A percentile compares a stretch with the other conserved stretches of the same genome.
phyloP scores from a whole-genome alignment of 2,113 vertebrate species.

The Bubo bubo region DNA sequence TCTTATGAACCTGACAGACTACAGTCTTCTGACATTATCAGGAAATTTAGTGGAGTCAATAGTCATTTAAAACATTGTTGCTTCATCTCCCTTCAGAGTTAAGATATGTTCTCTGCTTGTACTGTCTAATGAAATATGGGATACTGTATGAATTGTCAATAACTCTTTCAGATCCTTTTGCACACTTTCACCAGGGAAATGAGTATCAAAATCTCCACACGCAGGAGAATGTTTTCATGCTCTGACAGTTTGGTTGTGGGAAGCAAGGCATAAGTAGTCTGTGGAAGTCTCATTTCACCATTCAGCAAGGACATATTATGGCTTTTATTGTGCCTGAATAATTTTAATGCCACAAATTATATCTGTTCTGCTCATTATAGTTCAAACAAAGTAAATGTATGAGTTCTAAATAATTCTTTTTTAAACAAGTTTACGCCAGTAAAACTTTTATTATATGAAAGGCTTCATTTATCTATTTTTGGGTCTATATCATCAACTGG shows the following conservation, averaged over 20 bases:
- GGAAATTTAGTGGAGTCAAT: constrained; percentile 64
- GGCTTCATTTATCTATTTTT: neutral
- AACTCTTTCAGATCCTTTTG: constrained; percentile 61
- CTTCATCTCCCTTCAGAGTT: constrained; percentile 61
- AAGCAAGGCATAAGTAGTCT: constrained; percentile 39
- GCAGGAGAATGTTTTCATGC: constrained; percentile 68
- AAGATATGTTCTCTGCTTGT: constrained; percentile 55
- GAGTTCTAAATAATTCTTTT: neutral
- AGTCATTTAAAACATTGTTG: constrained; percentile 74
- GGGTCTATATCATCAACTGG: neutral
- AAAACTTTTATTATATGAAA: neutral
- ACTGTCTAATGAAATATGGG: constrained; percentile 60
- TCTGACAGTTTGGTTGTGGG: constrained; percentile 69
- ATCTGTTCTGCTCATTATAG: constrained; percentile 52
- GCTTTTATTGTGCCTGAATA: constrained; percentile 55
- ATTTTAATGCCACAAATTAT: constrained; percentile 46
- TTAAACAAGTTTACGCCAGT: neutral
- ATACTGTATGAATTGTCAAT: constrained; percentile 72
- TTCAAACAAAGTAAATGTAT: constrained; percentile 1
- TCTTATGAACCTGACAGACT: constrained; percentile 67
- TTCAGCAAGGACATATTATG: constrained; percentile 54
- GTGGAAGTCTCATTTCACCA: constrained; percentile 63
- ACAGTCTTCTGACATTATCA: constrained; percentile 65
- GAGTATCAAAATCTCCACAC: constrained; percentile 44
- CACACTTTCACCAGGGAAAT: constrained; percentile 59